Evolutionary conservation across 23 tunicate genomes (phyloP).

Genomic region (Styela plicata): DNA sequence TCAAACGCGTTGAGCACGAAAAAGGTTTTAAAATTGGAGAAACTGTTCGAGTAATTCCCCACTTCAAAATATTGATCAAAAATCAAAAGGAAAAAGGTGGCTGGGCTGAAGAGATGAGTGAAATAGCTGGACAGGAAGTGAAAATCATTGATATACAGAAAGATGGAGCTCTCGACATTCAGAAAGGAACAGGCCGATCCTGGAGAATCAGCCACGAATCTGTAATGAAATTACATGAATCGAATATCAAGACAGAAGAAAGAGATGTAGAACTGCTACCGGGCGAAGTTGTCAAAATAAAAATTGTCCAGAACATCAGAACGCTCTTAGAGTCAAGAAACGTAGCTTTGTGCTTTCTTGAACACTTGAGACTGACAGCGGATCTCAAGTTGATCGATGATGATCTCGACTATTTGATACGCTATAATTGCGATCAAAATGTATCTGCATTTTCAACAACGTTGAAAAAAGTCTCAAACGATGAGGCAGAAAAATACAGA

Average conservation of each 20-base stretch:
- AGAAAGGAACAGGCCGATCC: neutral
- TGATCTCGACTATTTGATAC: neutral
- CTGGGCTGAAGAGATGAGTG: conserved; percentile 10
- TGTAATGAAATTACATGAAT: neutral
- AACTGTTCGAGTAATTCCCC: neutral
- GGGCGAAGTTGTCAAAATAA: conserved; percentile 5
- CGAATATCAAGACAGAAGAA: neutral
- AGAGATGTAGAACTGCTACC: neutral
- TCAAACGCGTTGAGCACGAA: neutral
- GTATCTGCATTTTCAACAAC: conserved; percentile 7
- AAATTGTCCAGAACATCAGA: neutral
- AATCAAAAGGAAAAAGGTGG: conserved; percentile 20
- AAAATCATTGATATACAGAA: neutral
- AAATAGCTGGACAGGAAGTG: neutral
- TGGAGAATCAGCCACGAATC: conserved; percentile 14
- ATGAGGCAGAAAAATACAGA: neutral
- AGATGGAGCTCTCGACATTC: neutral
- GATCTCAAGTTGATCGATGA: conserved; percentile 1
- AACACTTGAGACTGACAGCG: conserved; percentile 2
- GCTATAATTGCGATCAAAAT: conserved; percentile 3
- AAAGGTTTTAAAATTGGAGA: conserved; percentile 14
- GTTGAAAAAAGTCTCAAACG: neutral
- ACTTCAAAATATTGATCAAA: neutral
- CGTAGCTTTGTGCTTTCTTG: conserved; percentile 3
- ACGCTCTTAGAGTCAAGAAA: neutral